A percentile compares a stretch with the other conserved stretches of the same genome.
These are phyloP conservation scores for Scotopteryx bipunctaria DNA, from an alignment of 2,888 invertebrate species.

Conservation along the genomic window DNA sequence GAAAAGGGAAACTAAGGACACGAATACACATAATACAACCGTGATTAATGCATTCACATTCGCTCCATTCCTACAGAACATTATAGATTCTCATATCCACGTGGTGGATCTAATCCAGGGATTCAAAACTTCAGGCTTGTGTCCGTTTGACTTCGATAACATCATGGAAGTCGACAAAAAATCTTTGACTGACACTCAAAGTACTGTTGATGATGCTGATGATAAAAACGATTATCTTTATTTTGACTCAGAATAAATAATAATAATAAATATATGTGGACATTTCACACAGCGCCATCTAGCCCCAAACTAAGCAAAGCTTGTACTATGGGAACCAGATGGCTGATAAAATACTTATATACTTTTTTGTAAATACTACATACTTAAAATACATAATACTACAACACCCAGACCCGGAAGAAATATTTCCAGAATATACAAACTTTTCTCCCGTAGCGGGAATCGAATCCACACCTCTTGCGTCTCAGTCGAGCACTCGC, in stretches of 20 bases:
- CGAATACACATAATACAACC: background rate
- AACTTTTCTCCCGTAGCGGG: too few species aligned
- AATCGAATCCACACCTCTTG: too few species aligned
- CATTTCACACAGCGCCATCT: too few species aligned
- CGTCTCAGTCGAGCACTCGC: too few species aligned
- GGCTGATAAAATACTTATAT: too few species aligned
- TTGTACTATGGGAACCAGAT: too few species aligned
- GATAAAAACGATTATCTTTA: background rate
- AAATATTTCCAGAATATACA: too few species aligned
- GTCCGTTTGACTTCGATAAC: constrained; percentile 4
- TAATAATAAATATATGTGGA: background rate
- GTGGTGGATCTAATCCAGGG: constrained; percentile 4
- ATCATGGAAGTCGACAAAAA: background rate
- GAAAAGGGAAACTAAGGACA: constrained; percentile 3
- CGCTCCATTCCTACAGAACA: constrained; percentile 12
- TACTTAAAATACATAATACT: too few species aligned
- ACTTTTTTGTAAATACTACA: too few species aligned
- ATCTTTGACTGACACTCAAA: constrained; percentile 1
- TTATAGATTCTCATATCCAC: background rate
- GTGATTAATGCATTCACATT: constrained; percentile 1
- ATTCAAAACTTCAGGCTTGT: constrained; percentile 8
- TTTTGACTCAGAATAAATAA: background rate
- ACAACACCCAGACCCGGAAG: too few species aligned
- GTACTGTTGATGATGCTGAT: background rate
- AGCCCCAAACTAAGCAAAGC: too few species aligned